Conservation (phyloP, 2,888 invertebrate genomes). For the Amphipoea lucens region DNA sequence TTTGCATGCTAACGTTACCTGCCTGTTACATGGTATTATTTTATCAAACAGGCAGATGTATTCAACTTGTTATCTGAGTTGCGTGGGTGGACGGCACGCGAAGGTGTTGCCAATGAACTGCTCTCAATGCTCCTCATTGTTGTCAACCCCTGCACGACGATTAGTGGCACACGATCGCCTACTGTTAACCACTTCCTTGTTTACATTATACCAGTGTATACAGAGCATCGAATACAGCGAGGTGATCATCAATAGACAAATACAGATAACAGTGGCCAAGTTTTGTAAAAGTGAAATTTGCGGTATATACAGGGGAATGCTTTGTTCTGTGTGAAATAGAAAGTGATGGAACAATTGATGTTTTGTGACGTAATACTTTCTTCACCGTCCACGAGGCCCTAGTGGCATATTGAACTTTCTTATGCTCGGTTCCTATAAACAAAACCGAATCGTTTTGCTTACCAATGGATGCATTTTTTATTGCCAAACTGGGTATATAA, state of each 20-base stretch:
- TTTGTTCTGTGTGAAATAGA: conserved; percentile 42
- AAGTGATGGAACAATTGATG: conserved; percentile 23
- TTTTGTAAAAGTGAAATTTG: conserved; percentile 61
- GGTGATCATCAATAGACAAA: conserved; percentile 65
- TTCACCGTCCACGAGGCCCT: accelerated
- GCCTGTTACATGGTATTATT: conserved; percentile 75
- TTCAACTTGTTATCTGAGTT: conserved; percentile 87
- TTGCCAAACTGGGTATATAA: too few relatives aligned
- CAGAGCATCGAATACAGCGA: conserved; percentile 66
- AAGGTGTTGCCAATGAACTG: conserved; percentile 84
- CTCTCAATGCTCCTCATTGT: conserved; percentile 87
- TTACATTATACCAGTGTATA: conserved; percentile 74
- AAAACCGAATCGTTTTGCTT: background rate
- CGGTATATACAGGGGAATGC: background rate
- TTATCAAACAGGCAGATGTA: conserved; percentile 87
- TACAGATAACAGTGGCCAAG: conserved; percentile 63
- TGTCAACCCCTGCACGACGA: conserved; percentile 80
- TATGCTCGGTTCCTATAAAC: background rate
- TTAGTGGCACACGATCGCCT: conserved; percentile 78
- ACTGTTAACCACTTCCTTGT: conserved; percentile 84
- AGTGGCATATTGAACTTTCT: background rate
- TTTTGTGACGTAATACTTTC: conserved; percentile 13
- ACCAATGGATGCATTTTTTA: too few relatives aligned
- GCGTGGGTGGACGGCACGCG: conserved; percentile 85
- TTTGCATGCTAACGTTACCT: conserved; percentile 66